phyloP scores from a whole-genome alignment of 2,113 vertebrate species.

The Thermophis baileyi region DNA sequence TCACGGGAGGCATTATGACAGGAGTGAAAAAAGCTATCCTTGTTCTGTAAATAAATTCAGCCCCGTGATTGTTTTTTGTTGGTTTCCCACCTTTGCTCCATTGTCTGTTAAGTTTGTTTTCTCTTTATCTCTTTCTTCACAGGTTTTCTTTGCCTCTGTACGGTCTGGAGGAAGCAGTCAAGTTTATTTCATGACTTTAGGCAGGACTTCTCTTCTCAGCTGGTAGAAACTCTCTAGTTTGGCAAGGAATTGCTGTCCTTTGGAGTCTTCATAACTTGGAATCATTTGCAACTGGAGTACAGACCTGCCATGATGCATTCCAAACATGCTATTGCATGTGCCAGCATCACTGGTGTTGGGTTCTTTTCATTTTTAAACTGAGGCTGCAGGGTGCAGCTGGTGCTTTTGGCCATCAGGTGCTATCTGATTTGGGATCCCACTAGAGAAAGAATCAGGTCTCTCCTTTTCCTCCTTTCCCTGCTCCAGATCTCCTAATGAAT shows the following conservation, averaged over 20 bases:
- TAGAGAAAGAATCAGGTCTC: constrained; percentile 64
- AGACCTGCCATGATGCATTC: constrained; percentile 67
- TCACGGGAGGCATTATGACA: not conserved
- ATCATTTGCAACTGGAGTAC: constrained; percentile 76
- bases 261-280: constrained; percentile 72
- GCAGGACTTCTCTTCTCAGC: constrained; percentile 97
- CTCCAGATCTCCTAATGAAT: constrained; percentile 68
- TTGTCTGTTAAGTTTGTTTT: not conserved
- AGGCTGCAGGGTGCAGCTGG: constrained; percentile 73
- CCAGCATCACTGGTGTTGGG: constrained; percentile 63
- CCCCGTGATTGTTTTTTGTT: not conserved
- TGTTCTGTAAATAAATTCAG: not conserved
- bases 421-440: constrained; percentile 68
- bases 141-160: constrained; percentile 98
- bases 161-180: constrained; percentile 97
- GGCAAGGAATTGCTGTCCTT: constrained; percentile 60
- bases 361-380: constrained; percentile 70
- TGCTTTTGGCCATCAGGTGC: constrained; percentile 78
- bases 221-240: constrained; percentile 80
- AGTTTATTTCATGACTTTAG: constrained; percentile 99
- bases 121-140: constrained; percentile 5
- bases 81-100: not conserved
- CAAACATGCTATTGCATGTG: constrained; percentile 63
- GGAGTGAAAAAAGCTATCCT: not conserved
- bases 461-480: constrained; percentile 52